These are phyloP conservation scores for Brienomyrus brachyistius DNA, from an alignment of 2,113 vertebrate species.

Conservation along the genomic window DNA sequence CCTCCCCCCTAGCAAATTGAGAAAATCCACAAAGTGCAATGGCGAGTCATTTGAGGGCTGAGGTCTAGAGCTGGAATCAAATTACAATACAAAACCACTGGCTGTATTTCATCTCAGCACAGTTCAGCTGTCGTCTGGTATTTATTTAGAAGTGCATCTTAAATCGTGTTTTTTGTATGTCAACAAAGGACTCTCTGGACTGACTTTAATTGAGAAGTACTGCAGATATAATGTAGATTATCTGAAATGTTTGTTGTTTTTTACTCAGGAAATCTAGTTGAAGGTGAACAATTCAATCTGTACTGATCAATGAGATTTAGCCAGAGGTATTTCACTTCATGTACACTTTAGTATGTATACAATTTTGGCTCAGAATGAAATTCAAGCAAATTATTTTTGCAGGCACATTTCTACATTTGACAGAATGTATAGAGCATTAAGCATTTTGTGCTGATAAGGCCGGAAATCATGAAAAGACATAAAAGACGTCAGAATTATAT, in stretches of 20 bases:
- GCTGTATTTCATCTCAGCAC: not conserved
- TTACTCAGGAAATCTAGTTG: not conserved
- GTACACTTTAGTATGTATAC: not conserved
- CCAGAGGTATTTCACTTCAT: not conserved
- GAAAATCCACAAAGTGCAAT: constrained; percentile 7
- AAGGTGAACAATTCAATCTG: not conserved
- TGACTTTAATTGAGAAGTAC: not conserved
- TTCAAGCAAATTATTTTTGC: not conserved
- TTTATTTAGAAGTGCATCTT: not conserved
- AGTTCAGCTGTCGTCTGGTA: not conserved
- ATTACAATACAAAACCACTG: not conserved
- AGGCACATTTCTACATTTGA: not conserved
- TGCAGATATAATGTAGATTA: not conserved
- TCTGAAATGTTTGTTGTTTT: not conserved
- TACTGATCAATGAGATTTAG: not conserved
- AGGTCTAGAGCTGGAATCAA: not conserved
- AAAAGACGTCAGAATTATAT: not conserved
- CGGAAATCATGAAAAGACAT: not conserved
- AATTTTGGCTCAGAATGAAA: not conserved
- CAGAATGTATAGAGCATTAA: not conserved
- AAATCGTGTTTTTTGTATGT: not conserved
- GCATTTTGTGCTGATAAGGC: not conserved
- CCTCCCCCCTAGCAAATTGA: constrained; percentile 49
- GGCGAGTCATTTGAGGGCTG: not conserved
- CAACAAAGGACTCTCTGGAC: not conserved